Evolutionary conservation across 2,797 vertebrate species (phyloP).

Genomic region (Labeo calbasu): DNA sequence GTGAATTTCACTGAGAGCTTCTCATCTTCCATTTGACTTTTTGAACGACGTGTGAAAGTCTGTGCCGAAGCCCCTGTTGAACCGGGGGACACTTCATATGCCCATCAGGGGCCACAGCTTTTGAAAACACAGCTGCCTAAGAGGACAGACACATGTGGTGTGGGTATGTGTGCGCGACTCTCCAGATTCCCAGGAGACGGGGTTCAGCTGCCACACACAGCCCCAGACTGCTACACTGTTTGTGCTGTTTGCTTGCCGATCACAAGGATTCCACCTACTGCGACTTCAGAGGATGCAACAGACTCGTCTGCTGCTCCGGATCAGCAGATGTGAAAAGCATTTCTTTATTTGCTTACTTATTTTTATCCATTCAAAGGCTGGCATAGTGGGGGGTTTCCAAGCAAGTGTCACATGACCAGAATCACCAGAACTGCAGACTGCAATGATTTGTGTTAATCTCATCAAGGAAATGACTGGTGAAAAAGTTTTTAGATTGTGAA

Average conservation of each 20-base stretch:
- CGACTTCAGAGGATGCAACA: conserved; percentile 67
- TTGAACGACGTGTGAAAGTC: conserved; percentile 24
- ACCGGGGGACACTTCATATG: conserved; percentile 59
- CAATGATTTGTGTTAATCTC: background rate
- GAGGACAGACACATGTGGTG: conserved; percentile 62
- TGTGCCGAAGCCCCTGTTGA: conserved; percentile 37
- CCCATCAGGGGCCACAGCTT: conserved; percentile 69
- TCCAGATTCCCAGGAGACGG: conserved; percentile 64
- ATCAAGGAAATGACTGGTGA: background rate
- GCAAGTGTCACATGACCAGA: conserved; percentile 43
- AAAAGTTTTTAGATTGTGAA: background rate
- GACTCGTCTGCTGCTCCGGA: conserved; percentile 55
- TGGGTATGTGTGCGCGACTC: conserved; percentile 59
- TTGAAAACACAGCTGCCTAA: conserved; percentile 79
- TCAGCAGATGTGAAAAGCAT: conserved; percentile 54
- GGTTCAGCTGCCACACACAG: conserved; percentile 54
- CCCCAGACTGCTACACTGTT: conserved; percentile 62
- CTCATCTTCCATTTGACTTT: conserved; percentile 39
- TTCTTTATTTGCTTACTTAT: conserved; percentile 60
- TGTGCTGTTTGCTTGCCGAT: conserved; percentile 70
- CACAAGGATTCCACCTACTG: conserved; percentile 66
- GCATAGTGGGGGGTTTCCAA: conserved; percentile 44
- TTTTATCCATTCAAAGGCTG: conserved; percentile 35
- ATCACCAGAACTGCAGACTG: background rate
- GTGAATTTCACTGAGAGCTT: conserved; percentile 16